These are phyloP conservation scores for Ormyrus labotus DNA, from an alignment of 2,888 invertebrate genomes.

Conservation along the genomic window DNA sequence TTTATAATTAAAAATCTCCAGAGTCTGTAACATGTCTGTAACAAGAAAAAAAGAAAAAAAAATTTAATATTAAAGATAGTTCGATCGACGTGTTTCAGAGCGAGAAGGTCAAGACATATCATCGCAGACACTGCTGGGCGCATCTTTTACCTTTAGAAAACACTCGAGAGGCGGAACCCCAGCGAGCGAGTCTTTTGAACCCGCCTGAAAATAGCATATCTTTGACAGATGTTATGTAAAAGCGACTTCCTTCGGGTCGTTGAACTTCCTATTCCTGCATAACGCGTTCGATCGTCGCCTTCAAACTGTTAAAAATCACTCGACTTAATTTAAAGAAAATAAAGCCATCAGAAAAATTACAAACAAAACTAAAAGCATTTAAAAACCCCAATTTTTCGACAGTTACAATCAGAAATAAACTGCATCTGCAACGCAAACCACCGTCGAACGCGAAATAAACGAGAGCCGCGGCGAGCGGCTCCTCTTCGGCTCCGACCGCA, in stretches of 20 bases:
- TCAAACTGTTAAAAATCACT: too few relatives aligned
- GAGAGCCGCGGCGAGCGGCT: not conserved
- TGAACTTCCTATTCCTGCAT: not conserved
- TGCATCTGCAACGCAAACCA: too few relatives aligned
- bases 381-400: too few relatives aligned
- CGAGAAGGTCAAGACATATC: conserved; percentile 36
- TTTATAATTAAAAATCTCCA: too few relatives aligned
- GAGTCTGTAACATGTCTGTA: too few relatives aligned
- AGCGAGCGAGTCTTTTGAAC: conserved; percentile 10
- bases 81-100: not conserved
- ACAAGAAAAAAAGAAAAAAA: too few relatives aligned
- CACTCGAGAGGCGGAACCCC: not conserved
- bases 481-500: not conserved
- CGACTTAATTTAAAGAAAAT: too few relatives aligned
- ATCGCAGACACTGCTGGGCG: not conserved
- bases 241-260: conserved; percentile 9
- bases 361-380: too few relatives aligned
- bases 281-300: too few relatives aligned
- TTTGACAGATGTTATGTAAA: conserved; percentile 39
- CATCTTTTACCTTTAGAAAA: conserved; percentile 9
- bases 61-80: too few relatives aligned
- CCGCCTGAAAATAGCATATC: conserved; percentile 21
- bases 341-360: too few relatives aligned
- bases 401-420: too few relatives aligned
- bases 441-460: not conserved